Base-by-base conservation (phyloP, 2,797 vertebrate species). In the Miichthys miiuy region DNA sequence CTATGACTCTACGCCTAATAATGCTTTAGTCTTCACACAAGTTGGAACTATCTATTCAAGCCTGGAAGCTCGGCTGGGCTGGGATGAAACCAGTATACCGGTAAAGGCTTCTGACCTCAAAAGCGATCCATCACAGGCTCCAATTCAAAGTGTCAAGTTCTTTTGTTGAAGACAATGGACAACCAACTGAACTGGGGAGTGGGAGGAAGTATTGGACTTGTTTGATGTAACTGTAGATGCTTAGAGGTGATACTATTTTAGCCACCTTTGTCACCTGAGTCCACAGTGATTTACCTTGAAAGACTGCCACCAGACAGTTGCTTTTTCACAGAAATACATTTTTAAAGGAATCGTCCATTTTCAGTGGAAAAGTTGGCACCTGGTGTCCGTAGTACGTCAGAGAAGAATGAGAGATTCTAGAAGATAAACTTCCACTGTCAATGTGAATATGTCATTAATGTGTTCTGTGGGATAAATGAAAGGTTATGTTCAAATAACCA, bases 161-260 rank as follows among this genome's bases (percentile, higher is more conserved):
- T 88, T 92, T 94, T 95, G 93, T 94, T 67, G 17, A 55, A 84
- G 74, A 95, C 93, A 94, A 94, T 91, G 68, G 88, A 73, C 75
- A 69, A 94, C 89, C 90, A 89, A 91, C 92, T 89, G 91, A 94
- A 93, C 78, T 90, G 91, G 92, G 93, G 92, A 93, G 92, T 92
- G 93, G 90, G 93, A 94, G 93, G 93, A 93, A 94, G 94, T 94
- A 93, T 92, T 93, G 91, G 91, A 93, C 93, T 91, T 94, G 94
- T 94, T 87, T 92, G 90, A 88, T 92, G 94, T 93, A 93, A 94
- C 91, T 86, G 88, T 93, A 94, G 87, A 88, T 79, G 87, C 87
- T 87, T 52, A 55, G 89, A 93, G 91, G 94, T 91, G 92, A 91
- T 90, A 89, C 89, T 87, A 83, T 92, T 92, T 92, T 91, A 84